Evolutionary conservation across 2,797 vertebrate genomes (phyloP), one percentile per base, ranked within the genome.

Genomic region (Pangasius djambal): DNA sequence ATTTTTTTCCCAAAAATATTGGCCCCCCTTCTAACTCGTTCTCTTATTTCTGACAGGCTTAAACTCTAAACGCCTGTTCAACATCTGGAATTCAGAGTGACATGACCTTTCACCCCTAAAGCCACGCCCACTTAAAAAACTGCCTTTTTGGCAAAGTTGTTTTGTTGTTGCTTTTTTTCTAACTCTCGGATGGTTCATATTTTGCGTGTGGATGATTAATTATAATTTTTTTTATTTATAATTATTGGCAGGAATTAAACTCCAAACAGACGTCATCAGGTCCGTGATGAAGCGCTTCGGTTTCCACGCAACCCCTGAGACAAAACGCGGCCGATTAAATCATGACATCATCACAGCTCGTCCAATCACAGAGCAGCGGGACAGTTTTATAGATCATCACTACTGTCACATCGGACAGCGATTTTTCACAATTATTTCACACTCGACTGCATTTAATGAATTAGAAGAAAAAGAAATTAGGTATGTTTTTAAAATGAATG

Each of bases 81-180:
- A 12, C 31, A 59, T 61, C 78, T 25, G 78, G 16, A 34, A 34
- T 6, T 59, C 78, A 82, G n/a, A 31, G 55, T 82, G 18, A 82
- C 55, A 37, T 61, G 52, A 82, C 78, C 52, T 59, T 59, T 81
- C n/a, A 81, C 31, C 78, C 52, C 77, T 12, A 22, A 81, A 81
- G 31, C 52, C 77, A 55, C 16, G 8, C 77, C 78, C 52, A 81
- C 52, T 81, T 57, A 16, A 79, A 8, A 37, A 72, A 20, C 34
- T 72, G 70, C 0, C 40, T 44, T 2, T 74, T 44, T 78, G 48
- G 67, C 13, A 18, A 7, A 37, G 31, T 70, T 2, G 22, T 48
- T 44, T 69, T 31, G 52, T 57, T 65, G 31, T 25, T 61, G 59
- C 3, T 37, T 22, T 18, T 40, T 44, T 74, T 10, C 6, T 67